Evolutionary conservation across 1,140 invertebrate species (phyloP).

Genomic region (Planococcus citri): DNA sequence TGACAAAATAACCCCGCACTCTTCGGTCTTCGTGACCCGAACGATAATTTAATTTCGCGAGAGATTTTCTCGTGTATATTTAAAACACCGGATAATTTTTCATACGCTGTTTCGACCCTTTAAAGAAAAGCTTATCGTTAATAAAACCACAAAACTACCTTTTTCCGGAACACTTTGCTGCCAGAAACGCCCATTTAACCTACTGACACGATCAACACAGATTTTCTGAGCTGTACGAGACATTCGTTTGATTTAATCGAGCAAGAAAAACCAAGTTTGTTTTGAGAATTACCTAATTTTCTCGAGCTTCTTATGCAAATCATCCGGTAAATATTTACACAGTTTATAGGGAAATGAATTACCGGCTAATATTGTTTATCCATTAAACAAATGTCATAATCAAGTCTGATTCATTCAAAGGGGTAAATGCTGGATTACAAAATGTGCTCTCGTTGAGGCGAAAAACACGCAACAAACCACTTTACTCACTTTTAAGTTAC

Average conservation of each 20-base stretch:
- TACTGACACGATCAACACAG: too few species aligned
- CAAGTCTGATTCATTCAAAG: too few species aligned
- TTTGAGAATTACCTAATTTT: not conserved
- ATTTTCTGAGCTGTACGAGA: too few species aligned
- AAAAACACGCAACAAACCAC: not conserved
- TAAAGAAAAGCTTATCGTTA: not conserved
- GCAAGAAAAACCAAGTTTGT: too few species aligned
- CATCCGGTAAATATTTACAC: not conserved
- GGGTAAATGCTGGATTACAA: too few species aligned
- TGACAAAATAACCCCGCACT: too few species aligned
- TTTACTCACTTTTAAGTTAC: slow-evolving; percentile 35
- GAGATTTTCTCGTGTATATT: not conserved
- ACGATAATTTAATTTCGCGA: too few species aligned
- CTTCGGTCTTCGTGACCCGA: too few species aligned
- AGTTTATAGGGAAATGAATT: not conserved
- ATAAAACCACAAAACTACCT: not conserved
- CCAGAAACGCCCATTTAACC: not conserved
- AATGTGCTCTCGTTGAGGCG: too few species aligned
- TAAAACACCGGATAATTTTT: not conserved
- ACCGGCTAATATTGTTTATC: not conserved
- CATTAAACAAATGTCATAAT: too few species aligned
- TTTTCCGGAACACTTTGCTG: not conserved
- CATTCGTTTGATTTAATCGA: too few species aligned
- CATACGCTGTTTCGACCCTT: not conserved
- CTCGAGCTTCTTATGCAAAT: not conserved